These are phyloP conservation scores for Orchesella flavescens DNA, from an alignment of 2,888 invertebrate species.

Conservation along the genomic window DNA sequence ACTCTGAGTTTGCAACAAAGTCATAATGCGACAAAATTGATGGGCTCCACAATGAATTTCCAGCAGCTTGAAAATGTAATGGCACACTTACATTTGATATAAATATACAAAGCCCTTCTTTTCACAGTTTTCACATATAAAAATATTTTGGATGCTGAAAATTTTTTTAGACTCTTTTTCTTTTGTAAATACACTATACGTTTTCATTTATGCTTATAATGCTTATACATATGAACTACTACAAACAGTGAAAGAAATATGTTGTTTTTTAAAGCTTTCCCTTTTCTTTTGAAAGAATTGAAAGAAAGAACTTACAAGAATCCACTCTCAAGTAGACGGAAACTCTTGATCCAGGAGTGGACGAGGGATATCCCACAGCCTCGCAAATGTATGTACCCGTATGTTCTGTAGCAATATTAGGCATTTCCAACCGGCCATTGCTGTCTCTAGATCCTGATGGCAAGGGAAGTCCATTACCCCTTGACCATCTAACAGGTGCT, in stretches of 20 bases:
- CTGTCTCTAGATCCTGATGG: conserved; percentile 84
- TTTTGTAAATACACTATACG: too few relatives aligned
- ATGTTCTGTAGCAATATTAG: conserved; percentile 84
- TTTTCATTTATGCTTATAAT: too few relatives aligned
- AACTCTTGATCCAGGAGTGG: conserved; percentile 80
- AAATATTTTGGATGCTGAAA: too few relatives aligned
- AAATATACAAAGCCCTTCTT: background rate
- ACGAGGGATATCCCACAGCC: conserved; percentile 80
- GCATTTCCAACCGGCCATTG: conserved; percentile 89
- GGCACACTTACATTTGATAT: background rate
- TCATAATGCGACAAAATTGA: conserved; percentile 70
- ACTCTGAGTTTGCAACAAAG: conserved; percentile 69
- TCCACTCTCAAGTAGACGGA: conserved; percentile 84
- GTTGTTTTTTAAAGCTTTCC: background rate
- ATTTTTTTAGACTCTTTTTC: too few relatives aligned
- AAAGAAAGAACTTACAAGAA: conserved; percentile 80
- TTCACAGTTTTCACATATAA: too few relatives aligned
- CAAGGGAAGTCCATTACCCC: conserved; percentile 82
- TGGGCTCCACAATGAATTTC: conserved; percentile 68
- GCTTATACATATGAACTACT: too few relatives aligned
- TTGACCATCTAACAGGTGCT: conserved; percentile 83
- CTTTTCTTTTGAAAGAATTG: background rate
- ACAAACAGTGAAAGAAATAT: too few relatives aligned
- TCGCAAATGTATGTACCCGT: conserved; percentile 85
- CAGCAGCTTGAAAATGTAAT: conserved; percentile 67